Percentiles rank a stretch among this genome's conserved stretches.
phyloP scores from a whole-genome alignment of 2,113 vertebrate genomes.

The Tragulus kanchil region DNA sequence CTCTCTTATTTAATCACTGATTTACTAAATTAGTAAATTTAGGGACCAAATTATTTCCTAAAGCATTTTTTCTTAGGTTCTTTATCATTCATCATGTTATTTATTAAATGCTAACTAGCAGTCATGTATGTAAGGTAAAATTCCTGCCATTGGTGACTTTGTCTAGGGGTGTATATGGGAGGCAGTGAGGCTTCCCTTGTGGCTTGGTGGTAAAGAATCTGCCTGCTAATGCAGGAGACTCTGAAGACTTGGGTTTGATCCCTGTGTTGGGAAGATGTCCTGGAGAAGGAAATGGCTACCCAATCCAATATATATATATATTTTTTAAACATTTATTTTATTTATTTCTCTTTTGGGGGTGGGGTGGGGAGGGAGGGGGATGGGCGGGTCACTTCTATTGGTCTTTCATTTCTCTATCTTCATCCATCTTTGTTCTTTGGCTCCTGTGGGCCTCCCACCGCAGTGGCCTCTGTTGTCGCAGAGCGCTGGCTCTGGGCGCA shows the following conservation, averaged over 20 bases:
- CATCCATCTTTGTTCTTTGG: no score
- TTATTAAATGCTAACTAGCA: conserved; percentile 9
- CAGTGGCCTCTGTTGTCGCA: no score
- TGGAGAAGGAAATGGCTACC: not conserved
- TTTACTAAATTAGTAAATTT: not conserved
- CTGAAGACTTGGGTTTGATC: not conserved
- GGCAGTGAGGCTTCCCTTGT: not conserved
- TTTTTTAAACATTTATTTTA: no score
- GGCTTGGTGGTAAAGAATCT: not conserved
- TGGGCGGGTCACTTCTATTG: no score
- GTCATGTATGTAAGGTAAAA: not conserved
- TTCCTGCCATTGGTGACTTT: not conserved
- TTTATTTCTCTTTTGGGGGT: no score
- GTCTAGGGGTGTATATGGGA: not conserved
- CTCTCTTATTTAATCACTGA: not conserved
- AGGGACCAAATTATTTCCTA: not conserved
- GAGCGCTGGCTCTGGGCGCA: no score
- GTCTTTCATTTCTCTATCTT: no score
- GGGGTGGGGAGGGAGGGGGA: no score
- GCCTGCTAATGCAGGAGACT: not conserved
- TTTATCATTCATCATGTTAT: conserved; percentile 18
- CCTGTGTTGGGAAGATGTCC: not conserved
- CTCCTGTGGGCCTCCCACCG: no score
- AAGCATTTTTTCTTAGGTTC: not conserved
- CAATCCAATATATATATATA: no score